Evolutionary conservation across 2,888 invertebrate species (phyloP), one percentile per base, ranked within the genome.

Genomic region (Philonicus albiceps): DNA sequence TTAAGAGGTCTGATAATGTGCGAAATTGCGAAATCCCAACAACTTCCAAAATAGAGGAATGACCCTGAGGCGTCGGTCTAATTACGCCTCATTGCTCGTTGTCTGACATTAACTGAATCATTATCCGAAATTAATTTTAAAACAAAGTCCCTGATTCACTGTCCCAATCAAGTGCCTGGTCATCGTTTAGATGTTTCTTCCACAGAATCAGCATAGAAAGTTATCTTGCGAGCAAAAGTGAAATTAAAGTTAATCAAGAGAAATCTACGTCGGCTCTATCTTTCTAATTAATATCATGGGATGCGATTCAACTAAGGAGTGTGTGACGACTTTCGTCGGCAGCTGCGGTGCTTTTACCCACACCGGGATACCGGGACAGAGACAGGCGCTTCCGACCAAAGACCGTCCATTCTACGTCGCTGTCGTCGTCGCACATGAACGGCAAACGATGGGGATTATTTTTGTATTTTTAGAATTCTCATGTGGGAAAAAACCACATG

Each of bases 401-500:
- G 31, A 55, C 16, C 19, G n/a, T 5, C n/a, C 7, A 27, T 64
- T 64, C 27, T 64, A 64, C 64, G 64, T 64, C 64, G 49, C n/a
- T n/a, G n/a, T n/a, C 19, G 64, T 11, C 49, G 64, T 22, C 64
- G 64, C 8, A 53, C 53, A 19, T n/a, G 19, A 53, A 34, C 34
- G 11, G 13, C 40, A 13, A 43, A 16, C 40, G 40, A 11, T 13
- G 40, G 64, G 22, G 22, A 22, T 64, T 55, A 64, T 34, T 64
- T 55, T 55, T 27, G 22, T 81, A 81, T 81, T 81, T 81, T 55
- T 81, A 81, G 81, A 81, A 55, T 34, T n/a, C 19, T 31, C 27
- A 30, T 76, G 76, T 49, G 43, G 27, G 49, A 3, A 43, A 37
- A 78, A 30, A 53, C 81, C 81, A 53, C 81, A 81, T 81, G 81